These are phyloP conservation scores for Ptychodera flava DNA, from an alignment of 35 echinoderm and acorn worm genomes.

Conservation along the genomic window DNA sequence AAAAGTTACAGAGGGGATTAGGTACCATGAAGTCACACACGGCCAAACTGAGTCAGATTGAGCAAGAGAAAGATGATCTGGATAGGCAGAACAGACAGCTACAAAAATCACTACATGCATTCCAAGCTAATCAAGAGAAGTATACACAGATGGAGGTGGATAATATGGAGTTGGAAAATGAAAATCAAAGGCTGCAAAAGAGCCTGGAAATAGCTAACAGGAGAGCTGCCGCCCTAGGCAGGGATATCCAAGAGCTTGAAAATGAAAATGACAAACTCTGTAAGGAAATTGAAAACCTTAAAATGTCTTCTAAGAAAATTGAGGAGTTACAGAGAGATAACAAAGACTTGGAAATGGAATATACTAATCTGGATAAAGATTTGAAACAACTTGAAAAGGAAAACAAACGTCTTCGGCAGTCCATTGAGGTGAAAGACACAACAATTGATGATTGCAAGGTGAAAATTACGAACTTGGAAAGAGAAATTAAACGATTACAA, in stretches of 20 bases:
- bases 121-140: conserved; percentile 74
- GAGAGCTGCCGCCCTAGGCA: conserved; percentile 69
- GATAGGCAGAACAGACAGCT: conserved; percentile 86
- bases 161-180: conserved; percentile 69
- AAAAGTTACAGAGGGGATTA: conserved; percentile 67
- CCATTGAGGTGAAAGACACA: conserved; percentile 60
- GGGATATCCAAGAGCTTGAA: conserved; percentile 82
- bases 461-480: conserved; percentile 53
- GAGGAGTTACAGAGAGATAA: conserved; percentile 81
- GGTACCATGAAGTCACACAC: conserved; percentile 64
- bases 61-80: conserved; percentile 84
- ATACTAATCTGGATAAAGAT: conserved; percentile 56
- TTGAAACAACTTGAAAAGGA: conserved; percentile 69
- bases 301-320: conserved; percentile 57
- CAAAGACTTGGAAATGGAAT: conserved; percentile 52
- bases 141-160: conserved; percentile 84
- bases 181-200: conserved; percentile 74
- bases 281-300: conserved; percentile 71
- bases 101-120: conserved; percentile 66
- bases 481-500: conserved; percentile 68
- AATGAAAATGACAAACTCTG: conserved; percentile 67
- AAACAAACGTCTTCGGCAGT: conserved; percentile 71
- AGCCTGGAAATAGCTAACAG: conserved; percentile 47
- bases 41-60: conserved; percentile 56
- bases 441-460: conserved; percentile 76